Percentiles rank a stretch among this genome's conserved stretches.
Evolutionary conservation across 2,113 vertebrate genomes (phyloP).

Genomic region (Hymenochirus boettgeri): DNA sequence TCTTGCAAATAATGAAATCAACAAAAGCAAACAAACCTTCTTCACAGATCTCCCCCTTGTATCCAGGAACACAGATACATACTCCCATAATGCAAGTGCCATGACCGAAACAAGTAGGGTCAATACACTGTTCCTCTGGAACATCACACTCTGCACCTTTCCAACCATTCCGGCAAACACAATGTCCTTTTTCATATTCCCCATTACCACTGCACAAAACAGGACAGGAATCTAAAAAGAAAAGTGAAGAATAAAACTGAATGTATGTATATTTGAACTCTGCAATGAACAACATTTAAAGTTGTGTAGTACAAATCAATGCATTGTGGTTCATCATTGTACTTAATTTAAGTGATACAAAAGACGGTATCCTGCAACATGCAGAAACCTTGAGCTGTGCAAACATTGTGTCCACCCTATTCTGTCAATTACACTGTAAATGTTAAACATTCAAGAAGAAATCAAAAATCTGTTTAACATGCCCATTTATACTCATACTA

Average conservation of each 20-base stretch:
- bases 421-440: too few species aligned
- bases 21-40: conserved; percentile 69
- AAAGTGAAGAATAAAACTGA: background rate
- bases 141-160: conserved; percentile 93
- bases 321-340: too few species aligned
- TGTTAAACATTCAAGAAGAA: too few species aligned
- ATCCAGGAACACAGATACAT: conserved; percentile 87
- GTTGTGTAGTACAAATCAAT: too few species aligned
- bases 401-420: too few species aligned
- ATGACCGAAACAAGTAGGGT: conserved; percentile 92
- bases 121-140: conserved; percentile 90
- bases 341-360: too few species aligned
- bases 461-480: too few species aligned
- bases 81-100: conserved; percentile 88
- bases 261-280: too few species aligned
- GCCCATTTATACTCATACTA: too few species aligned
- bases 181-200: conserved; percentile 90
- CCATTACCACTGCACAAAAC: conserved; percentile 93
- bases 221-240: conserved; percentile 85
- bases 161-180: conserved; percentile 85
- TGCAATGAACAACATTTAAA: too few species aligned
- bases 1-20: conserved; percentile 24
- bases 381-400: too few species aligned
- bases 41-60: conserved; percentile 91
- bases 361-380: too few species aligned